phyloP scores from a whole-genome alignment of 1,140 invertebrate species.

The Calliphora vicina region DNA sequence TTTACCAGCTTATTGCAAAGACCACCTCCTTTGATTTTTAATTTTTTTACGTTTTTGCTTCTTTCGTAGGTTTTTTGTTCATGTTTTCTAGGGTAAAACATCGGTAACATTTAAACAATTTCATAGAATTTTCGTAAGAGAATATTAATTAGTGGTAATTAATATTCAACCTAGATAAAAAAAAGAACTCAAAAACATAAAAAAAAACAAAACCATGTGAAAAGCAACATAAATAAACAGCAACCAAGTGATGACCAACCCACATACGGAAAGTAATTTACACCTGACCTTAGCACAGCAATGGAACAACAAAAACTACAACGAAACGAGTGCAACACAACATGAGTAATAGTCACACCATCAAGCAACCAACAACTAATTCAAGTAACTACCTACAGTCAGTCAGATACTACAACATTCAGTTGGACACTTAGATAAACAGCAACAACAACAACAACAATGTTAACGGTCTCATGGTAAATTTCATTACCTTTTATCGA shows the following conservation, averaged over 20 bases:
- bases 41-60: background rate
- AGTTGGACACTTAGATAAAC: background rate
- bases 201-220: background rate
- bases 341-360: background rate
- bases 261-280: constrained; percentile 29
- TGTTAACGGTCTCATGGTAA: background rate
- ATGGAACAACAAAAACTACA: background rate
- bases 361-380: no score
- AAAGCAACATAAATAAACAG: background rate
- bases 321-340: background rate
- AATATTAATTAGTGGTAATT: constrained; percentile 28
- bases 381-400: background rate
- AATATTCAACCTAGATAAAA: constrained; percentile 32
- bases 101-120: background rate
- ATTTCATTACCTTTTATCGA: background rate
- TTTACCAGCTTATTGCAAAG: background rate
- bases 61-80: no score
- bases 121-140: background rate
- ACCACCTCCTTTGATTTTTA: background rate
- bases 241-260: constrained; percentile 16
- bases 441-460: background rate
- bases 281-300: constrained; percentile 29
- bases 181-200: constrained; percentile 10
- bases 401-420: background rate
- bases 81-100: no score